phyloP scores from a whole-genome alignment of 2,113 vertebrate genomes.

The Galemys pyrenaicus region DNA sequence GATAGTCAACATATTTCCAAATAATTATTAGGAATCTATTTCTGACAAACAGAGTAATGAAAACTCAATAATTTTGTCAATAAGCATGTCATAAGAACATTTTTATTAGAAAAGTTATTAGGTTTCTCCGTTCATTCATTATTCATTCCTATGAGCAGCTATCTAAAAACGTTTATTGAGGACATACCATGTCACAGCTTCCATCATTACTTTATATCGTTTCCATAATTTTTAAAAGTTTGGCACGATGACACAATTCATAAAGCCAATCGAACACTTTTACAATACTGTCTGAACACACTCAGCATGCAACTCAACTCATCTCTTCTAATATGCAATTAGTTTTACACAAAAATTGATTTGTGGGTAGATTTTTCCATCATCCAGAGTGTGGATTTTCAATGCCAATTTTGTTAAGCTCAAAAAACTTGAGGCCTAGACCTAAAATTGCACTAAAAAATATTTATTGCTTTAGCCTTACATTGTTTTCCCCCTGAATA shows the following conservation, averaged over 20 bases:
- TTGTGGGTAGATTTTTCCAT: not conserved
- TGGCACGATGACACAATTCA: not conserved
- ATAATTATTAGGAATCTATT: not conserved
- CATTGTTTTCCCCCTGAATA: not conserved
- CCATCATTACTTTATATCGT: not conserved
- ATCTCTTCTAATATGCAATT: not conserved
- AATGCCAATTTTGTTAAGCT: not conserved
- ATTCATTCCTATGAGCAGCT: not conserved
- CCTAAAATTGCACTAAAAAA: not conserved
- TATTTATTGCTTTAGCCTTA: not conserved
- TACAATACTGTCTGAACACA: not conserved
- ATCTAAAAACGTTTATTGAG: not conserved
- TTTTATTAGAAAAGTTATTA: not conserved
- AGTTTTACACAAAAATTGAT: not conserved
- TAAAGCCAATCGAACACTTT: not conserved
- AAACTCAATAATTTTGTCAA: not conserved
- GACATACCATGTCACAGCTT: not conserved
- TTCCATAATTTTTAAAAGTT: not conserved
- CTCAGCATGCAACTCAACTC: not conserved
- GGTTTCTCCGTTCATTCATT: not conserved
- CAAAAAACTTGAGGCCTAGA: not conserved
- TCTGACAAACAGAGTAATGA: not conserved
- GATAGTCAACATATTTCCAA: not conserved
- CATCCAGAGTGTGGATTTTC: not conserved
- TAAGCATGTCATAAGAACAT: not conserved